Evolutionary conservation across 2,113 vertebrate genomes (phyloP).

Genomic region (Pangasianodon hypophthalmus): DNA sequence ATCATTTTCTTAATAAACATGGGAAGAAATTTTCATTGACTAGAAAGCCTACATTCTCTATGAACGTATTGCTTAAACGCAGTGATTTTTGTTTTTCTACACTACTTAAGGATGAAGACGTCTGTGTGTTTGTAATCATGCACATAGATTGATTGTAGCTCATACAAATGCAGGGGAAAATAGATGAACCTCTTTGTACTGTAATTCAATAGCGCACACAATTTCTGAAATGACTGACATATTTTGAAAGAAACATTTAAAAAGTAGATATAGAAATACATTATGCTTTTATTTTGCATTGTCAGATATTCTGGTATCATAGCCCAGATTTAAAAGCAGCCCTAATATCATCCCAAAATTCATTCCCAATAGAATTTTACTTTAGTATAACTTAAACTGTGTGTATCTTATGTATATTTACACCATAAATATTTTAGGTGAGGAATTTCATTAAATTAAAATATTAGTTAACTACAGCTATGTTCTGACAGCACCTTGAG

Average conservation of each 20-base stretch:
- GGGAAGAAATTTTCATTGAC: too few species aligned
- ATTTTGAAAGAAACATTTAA: background rate
- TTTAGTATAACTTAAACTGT: background rate
- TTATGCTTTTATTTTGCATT: background rate
- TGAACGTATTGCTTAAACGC: background rate
- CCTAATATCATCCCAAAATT: background rate
- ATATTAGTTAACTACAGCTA: background rate
- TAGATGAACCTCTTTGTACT: background rate
- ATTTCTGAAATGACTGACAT: background rate
- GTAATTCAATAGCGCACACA: background rate
- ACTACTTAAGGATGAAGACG: constrained; percentile 37
- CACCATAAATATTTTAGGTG: background rate
- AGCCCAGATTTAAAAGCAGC: background rate
- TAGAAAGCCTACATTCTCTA: background rate
- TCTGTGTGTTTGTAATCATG: constrained; percentile 36
- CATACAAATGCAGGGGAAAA: background rate
- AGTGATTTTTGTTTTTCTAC: constrained; percentile 31
- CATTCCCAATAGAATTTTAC: background rate
- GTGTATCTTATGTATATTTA: background rate
- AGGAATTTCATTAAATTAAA: background rate
- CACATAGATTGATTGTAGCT: too few species aligned
- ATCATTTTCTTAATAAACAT: background rate
- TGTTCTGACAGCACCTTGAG: background rate
- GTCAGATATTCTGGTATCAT: background rate
- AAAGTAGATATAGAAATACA: background rate